Percentiles rank a stretch among this genome's conserved stretches.
phyloP scores from a whole-genome alignment of 2,113 vertebrate genomes.

The Caranx ignobilis region DNA sequence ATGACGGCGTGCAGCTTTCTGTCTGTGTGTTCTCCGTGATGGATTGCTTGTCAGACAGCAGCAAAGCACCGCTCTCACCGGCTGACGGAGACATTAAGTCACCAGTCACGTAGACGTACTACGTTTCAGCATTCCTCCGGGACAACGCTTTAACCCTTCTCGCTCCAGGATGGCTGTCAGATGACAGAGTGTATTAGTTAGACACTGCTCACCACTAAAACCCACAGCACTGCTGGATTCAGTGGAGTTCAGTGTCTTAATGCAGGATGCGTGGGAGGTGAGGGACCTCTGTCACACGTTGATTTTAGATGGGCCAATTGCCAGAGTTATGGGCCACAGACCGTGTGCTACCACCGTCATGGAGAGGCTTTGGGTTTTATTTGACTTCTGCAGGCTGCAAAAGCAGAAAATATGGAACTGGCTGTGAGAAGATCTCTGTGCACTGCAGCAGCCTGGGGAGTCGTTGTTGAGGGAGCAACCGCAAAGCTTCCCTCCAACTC shows the following conservation, averaged over 20 bases:
- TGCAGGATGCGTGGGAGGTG: constrained; percentile 49
- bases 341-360: neutral
- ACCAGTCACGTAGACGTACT: constrained; percentile 78
- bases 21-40: constrained; percentile 82
- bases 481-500: constrained; percentile 28
- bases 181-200: constrained; percentile 64
- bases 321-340: constrained; percentile 4
- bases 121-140: constrained; percentile 73
- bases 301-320: constrained; percentile 41
- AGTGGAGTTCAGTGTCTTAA: constrained; percentile 37
- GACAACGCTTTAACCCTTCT: constrained; percentile 79
- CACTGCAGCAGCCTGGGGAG: constrained; percentile 41
- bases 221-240: constrained; percentile 21
- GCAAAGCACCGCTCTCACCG: constrained; percentile 69
- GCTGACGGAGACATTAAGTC: constrained; percentile 82
- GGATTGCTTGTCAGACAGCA: constrained; percentile 82
- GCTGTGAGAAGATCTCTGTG: constrained; percentile 44
- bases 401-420: constrained; percentile 50
- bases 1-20: constrained; percentile 57
- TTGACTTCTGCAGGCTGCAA: constrained; percentile 22
- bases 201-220: constrained; percentile 33
- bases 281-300: constrained; percentile 42
- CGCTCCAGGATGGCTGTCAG: constrained; percentile 62
- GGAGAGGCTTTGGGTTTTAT: constrained; percentile 6
- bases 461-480: constrained; percentile 6